These are phyloP conservation scores for Periparus ater DNA, from an alignment of 2,797 vertebrate genomes.

Conservation along the genomic window DNA sequence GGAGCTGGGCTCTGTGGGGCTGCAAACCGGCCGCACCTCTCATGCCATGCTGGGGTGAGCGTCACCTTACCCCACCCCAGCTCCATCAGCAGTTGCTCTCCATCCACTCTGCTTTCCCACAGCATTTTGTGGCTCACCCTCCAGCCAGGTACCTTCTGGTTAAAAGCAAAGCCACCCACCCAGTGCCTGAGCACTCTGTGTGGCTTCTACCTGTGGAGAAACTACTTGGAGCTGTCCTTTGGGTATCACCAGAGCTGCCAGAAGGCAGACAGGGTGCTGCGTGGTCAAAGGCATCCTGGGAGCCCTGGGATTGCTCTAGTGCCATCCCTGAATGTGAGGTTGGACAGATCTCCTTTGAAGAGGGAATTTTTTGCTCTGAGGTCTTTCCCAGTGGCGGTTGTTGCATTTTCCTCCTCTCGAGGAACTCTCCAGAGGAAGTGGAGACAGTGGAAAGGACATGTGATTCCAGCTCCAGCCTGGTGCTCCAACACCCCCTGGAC, in stretches of 20 bases:
- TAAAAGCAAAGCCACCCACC: background rate
- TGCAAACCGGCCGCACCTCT: rapidly evolving
- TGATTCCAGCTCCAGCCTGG: background rate
- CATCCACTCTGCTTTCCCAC: background rate
- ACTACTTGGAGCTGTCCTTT: background rate
- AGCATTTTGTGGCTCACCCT: background rate
- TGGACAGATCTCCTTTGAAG: background rate
- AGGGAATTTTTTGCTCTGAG: background rate
- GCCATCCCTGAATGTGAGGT: rapidly evolving
- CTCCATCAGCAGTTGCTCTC: background rate
- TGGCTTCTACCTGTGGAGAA: background rate
- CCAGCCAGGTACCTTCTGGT: rapidly evolving
- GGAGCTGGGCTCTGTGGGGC: background rate
- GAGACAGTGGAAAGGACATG: background rate
- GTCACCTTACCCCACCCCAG: background rate
- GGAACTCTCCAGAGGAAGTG: background rate
- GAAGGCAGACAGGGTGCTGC: background rate
- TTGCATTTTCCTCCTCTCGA: background rate
- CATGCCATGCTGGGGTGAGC: rapidly evolving
- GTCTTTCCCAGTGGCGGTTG: background rate
- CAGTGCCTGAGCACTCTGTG: rapidly evolving
- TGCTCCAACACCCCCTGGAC: background rate
- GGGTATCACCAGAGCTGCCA: rapidly evolving
- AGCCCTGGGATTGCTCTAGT: background rate
- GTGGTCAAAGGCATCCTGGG: background rate